phyloP scores from a whole-genome alignment of 1,140 invertebrate genomes.

The Grapholita molesta region DNA sequence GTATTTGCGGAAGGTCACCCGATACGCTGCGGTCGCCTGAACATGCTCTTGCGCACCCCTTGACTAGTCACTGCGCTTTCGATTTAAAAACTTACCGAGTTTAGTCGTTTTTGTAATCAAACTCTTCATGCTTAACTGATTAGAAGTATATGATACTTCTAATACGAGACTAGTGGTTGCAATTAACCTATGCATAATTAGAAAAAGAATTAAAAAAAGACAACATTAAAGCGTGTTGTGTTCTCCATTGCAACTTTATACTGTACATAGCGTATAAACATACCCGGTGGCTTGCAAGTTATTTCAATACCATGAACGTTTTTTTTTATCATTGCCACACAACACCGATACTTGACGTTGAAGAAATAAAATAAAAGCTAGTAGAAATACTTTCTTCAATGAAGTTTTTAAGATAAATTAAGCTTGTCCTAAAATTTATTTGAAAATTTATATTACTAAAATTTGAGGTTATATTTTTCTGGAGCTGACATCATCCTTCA shows the following conservation, averaged over 20 bases:
- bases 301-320: not conserved
- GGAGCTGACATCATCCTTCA: not conserved
- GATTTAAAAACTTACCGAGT: not conserved
- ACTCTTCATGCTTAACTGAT: not conserved
- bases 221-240: not conserved
- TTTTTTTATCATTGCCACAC: not conserved
- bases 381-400: not conserved
- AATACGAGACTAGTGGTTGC: not conserved
- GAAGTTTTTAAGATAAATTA: too few relatives aligned
- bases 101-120: not conserved
- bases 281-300: not conserved
- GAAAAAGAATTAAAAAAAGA: not conserved
- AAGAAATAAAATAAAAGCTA: not conserved
- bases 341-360: not conserved
- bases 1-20: constrained; percentile 31
- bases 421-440: too few relatives aligned
- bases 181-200: not conserved
- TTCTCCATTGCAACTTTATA: not conserved
- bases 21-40: constrained; percentile 21
- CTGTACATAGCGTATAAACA: not conserved
- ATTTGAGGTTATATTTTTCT: not conserved
- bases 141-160: not conserved
- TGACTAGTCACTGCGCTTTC: not conserved
- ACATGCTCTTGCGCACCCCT: not conserved
- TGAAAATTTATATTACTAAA: too few relatives aligned